Conservation (phyloP, 2,797 vertebrate species). For the Coregonus sp. region DNA sequence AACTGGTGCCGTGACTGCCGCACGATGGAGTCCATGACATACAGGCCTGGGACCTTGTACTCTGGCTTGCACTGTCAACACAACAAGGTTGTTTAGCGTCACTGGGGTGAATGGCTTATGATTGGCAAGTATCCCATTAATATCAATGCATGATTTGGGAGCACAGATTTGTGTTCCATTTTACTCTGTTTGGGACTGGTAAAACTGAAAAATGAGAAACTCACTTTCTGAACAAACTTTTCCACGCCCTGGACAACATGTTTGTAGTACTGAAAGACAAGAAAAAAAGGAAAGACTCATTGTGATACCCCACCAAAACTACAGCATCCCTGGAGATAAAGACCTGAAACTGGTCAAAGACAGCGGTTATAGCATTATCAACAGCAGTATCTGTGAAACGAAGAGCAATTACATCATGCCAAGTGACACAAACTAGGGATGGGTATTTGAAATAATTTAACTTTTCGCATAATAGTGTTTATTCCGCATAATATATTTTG, state of each 20-base stretch:
- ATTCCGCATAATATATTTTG: too few species aligned
- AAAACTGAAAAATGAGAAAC: conserved; percentile 28
- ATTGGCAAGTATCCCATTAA: too few species aligned
- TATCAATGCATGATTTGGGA: too few species aligned
- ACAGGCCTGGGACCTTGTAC: conserved; percentile 98
- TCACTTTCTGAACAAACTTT: conserved; percentile 98
- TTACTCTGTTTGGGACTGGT: not conserved
- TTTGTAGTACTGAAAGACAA: conserved; percentile 93
- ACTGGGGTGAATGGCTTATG: not conserved
- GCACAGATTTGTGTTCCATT: too few species aligned
- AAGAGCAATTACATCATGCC: not conserved
- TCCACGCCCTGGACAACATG: conserved; percentile 99
- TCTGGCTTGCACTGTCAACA: conserved; percentile 91
- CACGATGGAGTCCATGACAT: conserved; percentile 98
- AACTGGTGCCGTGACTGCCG: conserved; percentile 98
- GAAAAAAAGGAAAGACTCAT: conserved; percentile 22
- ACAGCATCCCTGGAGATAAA: not conserved
- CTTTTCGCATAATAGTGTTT: too few species aligned
- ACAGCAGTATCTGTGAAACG: not conserved
- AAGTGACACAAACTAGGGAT: too few species aligned
- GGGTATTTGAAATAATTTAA: too few species aligned
- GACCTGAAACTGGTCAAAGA: not conserved
- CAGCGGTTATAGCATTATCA: not conserved
- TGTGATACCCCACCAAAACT: conserved; percentile 12
- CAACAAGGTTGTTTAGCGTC: conserved; percentile 10